Evolutionary conservation across 2,888 invertebrate species (phyloP).

Genomic region (Cacoxenus indagator): DNA sequence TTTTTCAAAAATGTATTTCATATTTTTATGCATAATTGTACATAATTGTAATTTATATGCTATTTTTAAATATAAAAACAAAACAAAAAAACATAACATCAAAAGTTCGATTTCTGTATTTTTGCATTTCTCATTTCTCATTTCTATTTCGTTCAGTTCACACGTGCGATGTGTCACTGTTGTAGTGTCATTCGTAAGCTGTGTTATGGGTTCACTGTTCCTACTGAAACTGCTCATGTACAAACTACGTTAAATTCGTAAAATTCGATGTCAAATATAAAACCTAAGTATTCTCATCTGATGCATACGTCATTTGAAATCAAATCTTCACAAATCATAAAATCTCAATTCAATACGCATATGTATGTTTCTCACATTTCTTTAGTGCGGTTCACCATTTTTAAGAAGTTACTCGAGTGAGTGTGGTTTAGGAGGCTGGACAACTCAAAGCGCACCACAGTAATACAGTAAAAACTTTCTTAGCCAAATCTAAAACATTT

Average conservation of each 20-base stretch:
- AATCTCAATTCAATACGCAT: slow-evolving; percentile 2
- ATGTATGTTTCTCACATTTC: too few species aligned
- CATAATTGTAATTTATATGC: slow-evolving; percentile 3
- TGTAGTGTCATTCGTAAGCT: slow-evolving; percentile 47
- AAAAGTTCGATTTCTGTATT: slow-evolving; percentile 5
- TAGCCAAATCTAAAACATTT: too few species aligned
- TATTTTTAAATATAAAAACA: slow-evolving; percentile 17
- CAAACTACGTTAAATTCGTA: slow-evolving; percentile 60
- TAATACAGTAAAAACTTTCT: too few species aligned
- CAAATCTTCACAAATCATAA: slow-evolving; percentile 38
- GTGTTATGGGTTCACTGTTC: slow-evolving; percentile 36
- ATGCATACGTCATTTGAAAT: slow-evolving; percentile 13
- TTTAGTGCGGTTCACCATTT: slow-evolving; percentile 1
- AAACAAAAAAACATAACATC: slow-evolving; percentile 20
- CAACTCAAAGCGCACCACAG: too few species aligned
- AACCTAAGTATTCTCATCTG: slow-evolving; percentile 54
- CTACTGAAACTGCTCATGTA: slow-evolving; percentile 37
- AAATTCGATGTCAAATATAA: slow-evolving; percentile 67
- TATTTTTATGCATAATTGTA: slow-evolving; percentile 13
- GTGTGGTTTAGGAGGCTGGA: too few species aligned
- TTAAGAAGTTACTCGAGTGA: too few species aligned
- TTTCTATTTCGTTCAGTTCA: neutral
- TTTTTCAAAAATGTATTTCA: slow-evolving; percentile 16
- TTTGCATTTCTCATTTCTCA: neutral
- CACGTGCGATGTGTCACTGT: slow-evolving; percentile 32